phyloP scores from a whole-genome alignment of 2,113 vertebrate genomes.

The Bos javanicus region DNA sequence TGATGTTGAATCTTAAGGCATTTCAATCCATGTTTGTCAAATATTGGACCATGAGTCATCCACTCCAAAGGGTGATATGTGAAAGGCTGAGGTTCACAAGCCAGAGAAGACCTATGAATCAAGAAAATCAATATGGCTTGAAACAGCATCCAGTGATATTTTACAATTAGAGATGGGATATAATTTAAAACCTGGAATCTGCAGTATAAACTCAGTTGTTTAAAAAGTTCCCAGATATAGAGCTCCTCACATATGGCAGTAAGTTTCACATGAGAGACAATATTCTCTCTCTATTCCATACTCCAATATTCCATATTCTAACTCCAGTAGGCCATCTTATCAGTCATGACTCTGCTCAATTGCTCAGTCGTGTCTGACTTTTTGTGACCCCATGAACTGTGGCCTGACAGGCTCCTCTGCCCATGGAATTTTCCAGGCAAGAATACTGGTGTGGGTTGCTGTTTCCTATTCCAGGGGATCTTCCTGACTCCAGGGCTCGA shows the following conservation, averaged over 20 bases:
- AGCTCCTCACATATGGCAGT: not conserved
- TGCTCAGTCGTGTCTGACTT: not conserved
- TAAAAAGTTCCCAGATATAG: not conserved
- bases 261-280: not conserved
- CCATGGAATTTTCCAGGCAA: not conserved
- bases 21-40: not conserved
- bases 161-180: not conserved
- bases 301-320: not conserved
- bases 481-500: not conserved
- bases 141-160: not conserved
- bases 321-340: not conserved
- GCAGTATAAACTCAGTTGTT: not conserved
- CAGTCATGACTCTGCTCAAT: not conserved
- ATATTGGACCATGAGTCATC: not conserved
- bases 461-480: not conserved
- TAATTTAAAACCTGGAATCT: not conserved
- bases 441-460: not conserved
- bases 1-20: not conserved
- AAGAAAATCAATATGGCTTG: not conserved
- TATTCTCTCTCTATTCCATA: not conserved
- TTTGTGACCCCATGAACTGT: not conserved
- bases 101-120: not conserved
- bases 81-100: not conserved
- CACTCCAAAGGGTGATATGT: not conserved
- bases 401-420: not conserved